phyloP scores from a whole-genome alignment of 2,113 vertebrate species.

The Bagarius yarrelli region DNA sequence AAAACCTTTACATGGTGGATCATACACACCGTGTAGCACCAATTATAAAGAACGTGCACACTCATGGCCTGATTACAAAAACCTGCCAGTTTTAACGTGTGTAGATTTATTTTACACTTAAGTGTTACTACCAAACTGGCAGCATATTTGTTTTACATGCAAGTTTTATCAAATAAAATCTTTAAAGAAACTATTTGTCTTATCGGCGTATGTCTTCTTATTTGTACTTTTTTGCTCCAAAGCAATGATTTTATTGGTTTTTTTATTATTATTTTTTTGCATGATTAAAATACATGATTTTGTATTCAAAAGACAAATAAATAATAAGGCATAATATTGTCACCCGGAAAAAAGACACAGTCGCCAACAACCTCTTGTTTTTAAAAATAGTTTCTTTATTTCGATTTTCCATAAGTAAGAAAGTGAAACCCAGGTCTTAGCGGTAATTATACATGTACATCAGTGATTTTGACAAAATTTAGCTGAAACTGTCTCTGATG shows the following conservation, averaged over 20 bases:
- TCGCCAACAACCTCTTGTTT: neutral
- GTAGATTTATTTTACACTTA: neutral
- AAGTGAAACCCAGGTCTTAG: too few species aligned
- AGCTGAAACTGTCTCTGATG: neutral
- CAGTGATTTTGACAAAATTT: neutral
- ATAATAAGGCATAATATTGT: neutral
- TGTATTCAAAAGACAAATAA: neutral
- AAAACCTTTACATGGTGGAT: too few species aligned
- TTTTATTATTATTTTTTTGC: neutral
- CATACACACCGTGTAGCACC: too few species aligned
- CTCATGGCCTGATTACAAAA: too few species aligned
- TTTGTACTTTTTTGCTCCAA: neutral
- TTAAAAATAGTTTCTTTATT: constrained; percentile 4
- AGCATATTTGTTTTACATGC: too few species aligned
- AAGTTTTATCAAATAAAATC: neutral
- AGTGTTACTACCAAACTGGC: neutral
- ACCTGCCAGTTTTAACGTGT: neutral
- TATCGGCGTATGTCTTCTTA: neutral
- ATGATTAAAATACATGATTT: neutral
- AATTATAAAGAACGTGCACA: too few species aligned
- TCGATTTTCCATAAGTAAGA: neutral
- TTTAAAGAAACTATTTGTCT: neutral
- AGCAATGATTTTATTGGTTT: too few species aligned
- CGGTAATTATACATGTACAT: too few species aligned
- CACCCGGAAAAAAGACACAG: neutral